Evolutionary conservation across 1,140 invertebrate species (phyloP), one percentile per base, ranked within the genome.

Genomic region (Parasteatoda tepidariorum): DNA sequence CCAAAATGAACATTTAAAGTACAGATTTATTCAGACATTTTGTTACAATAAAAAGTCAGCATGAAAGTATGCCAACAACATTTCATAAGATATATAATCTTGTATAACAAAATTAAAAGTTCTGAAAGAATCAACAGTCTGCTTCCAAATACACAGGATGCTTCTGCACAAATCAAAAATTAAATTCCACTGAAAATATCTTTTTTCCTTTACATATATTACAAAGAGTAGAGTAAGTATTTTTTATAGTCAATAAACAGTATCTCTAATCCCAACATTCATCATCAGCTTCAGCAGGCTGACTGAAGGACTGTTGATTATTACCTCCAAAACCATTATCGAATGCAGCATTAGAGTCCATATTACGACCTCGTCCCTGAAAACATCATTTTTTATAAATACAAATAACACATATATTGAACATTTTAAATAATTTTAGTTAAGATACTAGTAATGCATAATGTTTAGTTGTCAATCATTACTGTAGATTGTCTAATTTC

Each of bases 161-260:
- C 38, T 48, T 18, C 18, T 13, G 9, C 9, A 48, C 18, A 48
- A 13, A 48, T 61, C 33, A 61, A 61, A 73, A n/a, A 22, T 54
- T 22, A 75, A 30, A 41, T 28, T 48, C 18, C 18, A 48, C 9
- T 34, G 33, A 75, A 75, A 75, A 75, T 75, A 75, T 75, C 59
- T 75, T 75, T 55, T 57, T 41, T 75, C 28, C 34, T 75, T 62
- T 75, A 75, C 73, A 75, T 75, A 75, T 61, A 28, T 34, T 75
- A 75, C 73, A n/a, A 75, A 62, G 11, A 57, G 57, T 61, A 61
- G 55, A 18, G 9, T 48, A 48, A 31, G 61, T 61, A 41, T 59
- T 24, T 18, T 59, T 59, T 38, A 28, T 61, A 38, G 26, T 1
- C 41, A 2, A 31, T 66, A 24, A 66, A 33, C 24, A 28, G 24